Percentiles rank a stretch among this genome's conserved stretches.
These are phyloP conservation scores for Macropodus opercularis DNA, from an alignment of 2,797 vertebrate species.

Conservation along the genomic window DNA sequence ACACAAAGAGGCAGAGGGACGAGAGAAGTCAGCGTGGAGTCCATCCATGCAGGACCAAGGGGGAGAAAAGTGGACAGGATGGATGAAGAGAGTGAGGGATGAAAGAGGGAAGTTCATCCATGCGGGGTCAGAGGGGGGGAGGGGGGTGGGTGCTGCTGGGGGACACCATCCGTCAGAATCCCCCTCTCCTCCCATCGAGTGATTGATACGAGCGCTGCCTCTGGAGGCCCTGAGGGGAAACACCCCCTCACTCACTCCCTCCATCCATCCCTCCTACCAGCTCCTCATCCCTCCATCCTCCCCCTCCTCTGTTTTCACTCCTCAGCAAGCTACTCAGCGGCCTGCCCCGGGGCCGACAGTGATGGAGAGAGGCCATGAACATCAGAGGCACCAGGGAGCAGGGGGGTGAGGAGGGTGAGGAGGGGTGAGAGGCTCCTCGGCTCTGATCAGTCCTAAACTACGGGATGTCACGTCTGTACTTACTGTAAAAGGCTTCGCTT, in stretches of 20 bases:
- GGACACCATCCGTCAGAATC: conserved; percentile 61
- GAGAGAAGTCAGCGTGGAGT: background rate
- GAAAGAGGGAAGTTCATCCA: conserved; percentile 25
- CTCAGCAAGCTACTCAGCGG: conserved; percentile 53
- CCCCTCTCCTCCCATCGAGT: conserved; percentile 64
- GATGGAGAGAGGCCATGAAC: conserved; percentile 60
- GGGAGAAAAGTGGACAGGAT: conserved; percentile 12
- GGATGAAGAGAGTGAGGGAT: background rate
- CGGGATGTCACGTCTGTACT: too few relatives aligned
- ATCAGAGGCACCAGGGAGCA: conserved; percentile 29
- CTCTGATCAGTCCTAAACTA: background rate
- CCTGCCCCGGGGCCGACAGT: conserved; percentile 63
- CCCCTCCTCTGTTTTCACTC: conserved; percentile 46
- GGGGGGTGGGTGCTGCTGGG: conserved; percentile 19
- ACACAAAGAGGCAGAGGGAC: background rate
- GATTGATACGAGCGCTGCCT: conserved; percentile 73
- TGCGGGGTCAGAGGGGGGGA: conserved; percentile 24
- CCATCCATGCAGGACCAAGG: conserved; percentile 1
- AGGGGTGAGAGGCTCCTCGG: background rate
- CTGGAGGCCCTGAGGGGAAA: conserved; percentile 62
- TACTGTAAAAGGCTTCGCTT: too few relatives aligned
- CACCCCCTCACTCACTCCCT: background rate
- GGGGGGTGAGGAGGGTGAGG: background rate
- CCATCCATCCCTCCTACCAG: conserved; percentile 13
- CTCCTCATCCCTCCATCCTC: conserved; percentile 6